Base-by-base conservation (phyloP, 2,797 vertebrate species). In the Coilia nasus region DNA sequence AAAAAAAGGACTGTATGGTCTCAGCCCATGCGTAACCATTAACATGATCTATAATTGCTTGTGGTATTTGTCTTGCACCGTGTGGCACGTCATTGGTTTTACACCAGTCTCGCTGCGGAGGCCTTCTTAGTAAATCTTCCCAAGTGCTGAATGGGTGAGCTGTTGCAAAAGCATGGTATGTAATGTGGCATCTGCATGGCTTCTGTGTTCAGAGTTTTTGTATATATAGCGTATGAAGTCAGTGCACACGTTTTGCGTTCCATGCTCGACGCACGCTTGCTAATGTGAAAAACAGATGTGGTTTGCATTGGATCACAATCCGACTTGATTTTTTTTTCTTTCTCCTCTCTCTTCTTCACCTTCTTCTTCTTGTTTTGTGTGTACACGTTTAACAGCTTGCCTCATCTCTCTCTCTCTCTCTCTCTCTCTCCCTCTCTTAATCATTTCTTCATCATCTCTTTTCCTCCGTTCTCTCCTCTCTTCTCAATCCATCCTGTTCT, bases 251-350 rank as follows among this genome's bases (percentile, higher is more conserved):
- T 86, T 85, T 50, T 83, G 88, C 90, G 85, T 89, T 89, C 90
- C 86, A 90, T 84, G 85, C 85, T 85, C 89, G 90, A 90, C 88
- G 85, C 75, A 84, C 89, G 87, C 89, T 83, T 89, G 90, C 87
- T 93, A 91, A 95, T 95, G 93, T 93, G 91, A 93, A 93, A 87
- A 91, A 92, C 94, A 94, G 94, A 94, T 95, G 94, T 93, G 92
- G 93, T 94, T 94, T 93, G 89, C 93, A 92, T 94, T 94, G 94
- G 94, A 95, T 88, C 83, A 81, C 82, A 88, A 90, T 90, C 50
- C 62, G 17, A 78, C 31, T 78, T 41, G 71, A 78, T 78, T 78
- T 44, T 44, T 19, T 19, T n/a, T 71, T 7, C 67, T 19, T 2
- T 46, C 56, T 90, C 85, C 88, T 84, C 84, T 87, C 85, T 81